These are phyloP conservation scores for Yponomeuta malinellus DNA, from an alignment of 2,888 invertebrate species.

Conservation along the genomic window DNA sequence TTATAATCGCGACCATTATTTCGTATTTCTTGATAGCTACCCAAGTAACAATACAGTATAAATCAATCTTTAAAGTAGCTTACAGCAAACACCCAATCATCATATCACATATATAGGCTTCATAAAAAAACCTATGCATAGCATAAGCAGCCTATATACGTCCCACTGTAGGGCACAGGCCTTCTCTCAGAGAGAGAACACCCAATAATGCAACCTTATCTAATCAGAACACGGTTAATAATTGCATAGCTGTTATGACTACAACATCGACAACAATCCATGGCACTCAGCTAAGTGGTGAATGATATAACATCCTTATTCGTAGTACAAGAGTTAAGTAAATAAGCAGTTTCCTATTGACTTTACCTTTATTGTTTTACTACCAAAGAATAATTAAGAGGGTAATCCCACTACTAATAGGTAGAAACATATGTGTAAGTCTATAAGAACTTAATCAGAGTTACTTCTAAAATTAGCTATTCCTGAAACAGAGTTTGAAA, in stretches of 20 bases:
- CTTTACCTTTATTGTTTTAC: neutral
- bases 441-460: no score
- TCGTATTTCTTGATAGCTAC: neutral
- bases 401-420: no score
- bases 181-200: no score
- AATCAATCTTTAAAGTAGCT: neutral
- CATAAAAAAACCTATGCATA: no score
- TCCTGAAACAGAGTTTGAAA: no score
- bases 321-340: neutral
- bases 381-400: neutral
- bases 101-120: no score
- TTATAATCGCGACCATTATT: neutral
- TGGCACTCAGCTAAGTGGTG: neutral
- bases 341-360: neutral
- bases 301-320: neutral
- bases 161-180: no score
- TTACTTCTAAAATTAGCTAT: no score
- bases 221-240: neutral
- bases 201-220: neutral
- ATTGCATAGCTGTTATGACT: slow-evolving; percentile 9
- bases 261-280: neutral
- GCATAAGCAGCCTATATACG: no score
- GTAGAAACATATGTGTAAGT: no score
- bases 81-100: neutral
- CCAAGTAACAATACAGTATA: neutral